These are phyloP conservation scores for Alligator mississippiensis DNA, from an alignment of 2,113 vertebrate genomes.

Conservation along the genomic window DNA sequence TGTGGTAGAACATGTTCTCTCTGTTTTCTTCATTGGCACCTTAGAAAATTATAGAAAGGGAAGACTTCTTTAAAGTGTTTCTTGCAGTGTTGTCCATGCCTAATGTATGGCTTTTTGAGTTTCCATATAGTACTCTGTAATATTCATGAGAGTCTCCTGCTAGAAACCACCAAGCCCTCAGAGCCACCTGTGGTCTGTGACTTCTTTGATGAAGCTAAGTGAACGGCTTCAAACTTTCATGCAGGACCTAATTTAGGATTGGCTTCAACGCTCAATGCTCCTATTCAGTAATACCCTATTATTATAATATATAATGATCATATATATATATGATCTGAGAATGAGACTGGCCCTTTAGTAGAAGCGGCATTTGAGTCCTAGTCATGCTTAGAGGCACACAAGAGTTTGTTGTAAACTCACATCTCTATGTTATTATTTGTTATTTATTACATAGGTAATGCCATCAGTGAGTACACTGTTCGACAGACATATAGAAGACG, in stretches of 20 bases:
- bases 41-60: background rate
- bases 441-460: background rate
- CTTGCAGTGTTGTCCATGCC: background rate
- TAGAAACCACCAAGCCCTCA: too few relatives aligned
- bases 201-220: background rate
- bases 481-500: background rate
- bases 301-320: too few relatives aligned
- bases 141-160: too few relatives aligned
- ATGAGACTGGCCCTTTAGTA: background rate
- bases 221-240: background rate
- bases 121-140: background rate
- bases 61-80: accelerated
- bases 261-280: background rate
- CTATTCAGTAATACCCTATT: background rate
- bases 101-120: background rate
- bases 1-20: slow-evolving; percentile 27
- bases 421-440: background rate
- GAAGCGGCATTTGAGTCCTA: background rate
- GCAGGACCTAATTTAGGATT: background rate
- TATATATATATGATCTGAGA: too few relatives aligned
- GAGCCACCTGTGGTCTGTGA: background rate
- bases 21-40: background rate
- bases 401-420: background rate
- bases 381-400: background rate
- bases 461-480: background rate